Conservation (phyloP, 2,113 vertebrate species). For the Lepus americanus region DNA sequence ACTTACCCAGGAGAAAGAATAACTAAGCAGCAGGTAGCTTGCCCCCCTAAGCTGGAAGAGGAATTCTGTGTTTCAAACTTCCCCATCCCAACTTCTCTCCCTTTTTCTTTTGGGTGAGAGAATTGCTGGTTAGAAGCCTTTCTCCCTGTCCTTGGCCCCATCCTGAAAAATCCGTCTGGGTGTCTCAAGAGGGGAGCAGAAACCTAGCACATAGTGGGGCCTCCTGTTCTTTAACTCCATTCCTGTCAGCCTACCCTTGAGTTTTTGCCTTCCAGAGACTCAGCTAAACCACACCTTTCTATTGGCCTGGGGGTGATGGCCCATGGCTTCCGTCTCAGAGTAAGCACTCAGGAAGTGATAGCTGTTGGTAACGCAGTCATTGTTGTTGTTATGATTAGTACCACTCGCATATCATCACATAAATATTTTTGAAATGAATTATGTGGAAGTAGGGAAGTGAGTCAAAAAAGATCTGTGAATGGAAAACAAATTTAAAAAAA, state of each 20-base stretch:
- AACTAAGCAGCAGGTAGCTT: background rate
- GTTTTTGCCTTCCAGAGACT: background rate
- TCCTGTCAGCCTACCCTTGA: background rate
- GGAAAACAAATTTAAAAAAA: constrained; percentile 40
- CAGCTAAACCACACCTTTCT: background rate
- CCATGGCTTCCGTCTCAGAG: background rate
- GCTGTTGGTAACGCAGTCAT: constrained; percentile 26
- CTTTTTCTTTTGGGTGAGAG: background rate
- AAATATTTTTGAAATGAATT: constrained; percentile 53
- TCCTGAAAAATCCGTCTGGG: background rate
- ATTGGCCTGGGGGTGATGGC: background rate
- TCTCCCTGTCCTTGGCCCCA: background rate
- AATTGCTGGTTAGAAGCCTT: background rate
- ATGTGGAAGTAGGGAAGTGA: constrained; percentile 32
- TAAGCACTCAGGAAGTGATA: constrained; percentile 13
- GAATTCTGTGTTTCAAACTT: constrained; percentile 3
- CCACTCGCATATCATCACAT: constrained; percentile 12
- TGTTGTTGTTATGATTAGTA: background rate
- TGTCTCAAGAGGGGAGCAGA: background rate
- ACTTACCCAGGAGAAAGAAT: background rate
- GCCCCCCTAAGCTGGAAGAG: background rate
- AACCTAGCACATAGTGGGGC: background rate
- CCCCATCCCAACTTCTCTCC: background rate
- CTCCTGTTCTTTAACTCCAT: constrained; percentile 9
- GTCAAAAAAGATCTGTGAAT: constrained; percentile 7